Conservation (phyloP, 2,113 vertebrate genomes). For the Hyperopisus bebe region DNA sequence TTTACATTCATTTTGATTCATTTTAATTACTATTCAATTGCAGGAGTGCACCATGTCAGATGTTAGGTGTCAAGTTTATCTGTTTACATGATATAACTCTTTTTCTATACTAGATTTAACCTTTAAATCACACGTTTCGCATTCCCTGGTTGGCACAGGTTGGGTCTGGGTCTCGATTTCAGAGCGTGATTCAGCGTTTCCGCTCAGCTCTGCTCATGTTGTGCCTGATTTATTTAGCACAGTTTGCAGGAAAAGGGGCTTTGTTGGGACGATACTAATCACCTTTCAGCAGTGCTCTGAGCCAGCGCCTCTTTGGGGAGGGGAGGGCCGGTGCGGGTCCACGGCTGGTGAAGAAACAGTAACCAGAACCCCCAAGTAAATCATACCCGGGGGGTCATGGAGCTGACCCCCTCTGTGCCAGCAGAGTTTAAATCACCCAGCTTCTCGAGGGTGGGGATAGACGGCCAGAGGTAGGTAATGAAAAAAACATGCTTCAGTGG, state of each 20-base stretch:
- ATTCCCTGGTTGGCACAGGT: slow-evolving; percentile 22
- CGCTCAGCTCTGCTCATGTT: slow-evolving; percentile 18
- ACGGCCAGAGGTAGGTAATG: slow-evolving; percentile 36
- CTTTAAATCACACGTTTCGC: background rate
- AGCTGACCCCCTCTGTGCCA: slow-evolving; percentile 38
- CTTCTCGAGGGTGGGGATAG: slow-evolving; percentile 40
- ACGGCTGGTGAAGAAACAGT: slow-evolving; percentile 40
- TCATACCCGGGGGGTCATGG: slow-evolving; percentile 38
- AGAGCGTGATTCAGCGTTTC: slow-evolving; percentile 32
- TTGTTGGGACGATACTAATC: slow-evolving; percentile 27
- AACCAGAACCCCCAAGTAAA: slow-evolving; percentile 39
- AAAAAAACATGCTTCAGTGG: slow-evolving; percentile 41
- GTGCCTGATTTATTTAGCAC: slow-evolving; percentile 39
- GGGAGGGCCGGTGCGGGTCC: slow-evolving; percentile 18
- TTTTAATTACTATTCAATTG: background rate
- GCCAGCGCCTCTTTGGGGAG: slow-evolving; percentile 39
- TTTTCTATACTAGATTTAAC: background rate
- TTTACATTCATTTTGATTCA: background rate
- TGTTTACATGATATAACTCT: background rate
- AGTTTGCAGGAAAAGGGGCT: slow-evolving; percentile 21
- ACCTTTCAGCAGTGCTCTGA: slow-evolving; percentile 31
- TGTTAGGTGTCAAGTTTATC: background rate
- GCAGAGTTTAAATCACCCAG: slow-evolving; percentile 47
- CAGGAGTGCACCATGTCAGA: background rate
- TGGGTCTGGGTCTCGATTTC: slow-evolving; percentile 19